Base-by-base conservation (phyloP, 35 echinoderm and acorn worm genomes). In the Apostichopus parvimensis region DNA sequence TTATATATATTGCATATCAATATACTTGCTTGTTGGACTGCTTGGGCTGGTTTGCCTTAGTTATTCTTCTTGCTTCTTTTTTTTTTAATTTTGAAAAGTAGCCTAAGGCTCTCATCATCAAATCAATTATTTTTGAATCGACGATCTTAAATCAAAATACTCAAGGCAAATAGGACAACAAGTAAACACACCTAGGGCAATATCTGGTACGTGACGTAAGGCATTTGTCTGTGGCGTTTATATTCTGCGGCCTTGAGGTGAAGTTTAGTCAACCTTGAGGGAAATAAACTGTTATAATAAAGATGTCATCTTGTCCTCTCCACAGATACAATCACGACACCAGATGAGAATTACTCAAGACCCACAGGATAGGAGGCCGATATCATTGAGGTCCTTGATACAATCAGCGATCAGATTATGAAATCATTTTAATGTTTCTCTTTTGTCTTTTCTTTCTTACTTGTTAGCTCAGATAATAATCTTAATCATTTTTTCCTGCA, bases 91-190 rank as follows among this genome's bases (percentile, higher is more conserved):
- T 75, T 24, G 17, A 6, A 20, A 75, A 18, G 6, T 12, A 61
- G 58, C 71, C 71, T 14, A 18, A 7, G 15, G 71, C 71, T 7
- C 6, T 75, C 71, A 22, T 75, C 71, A 75, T 75, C 13, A 75
- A 75, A 75, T 75, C 13, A 75, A 75, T 75, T 75, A 75, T 75
- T 75, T 75, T 75, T 75, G 71, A 75, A 75, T 75, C 71, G 71
- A 20, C 71, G 7, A 75, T 75, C 71, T 18, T 20, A 18, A 75
- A 75, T 75, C 71, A 22, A 75, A 75, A 75, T 22, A 75, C 71
- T 75, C 17, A 75, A 75, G 71, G 71, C 71, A 75, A 18, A 13
- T 75, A 75, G 17, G 71, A 75, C 12, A 75, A 75, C n/a, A 75
- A 18, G 71, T 75, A 75, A 75, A 75, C 71, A 75, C 4, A 75